These are phyloP conservation scores for Labeo catla DNA, from an alignment of 2,113 vertebrate genomes.

Conservation along the genomic window DNA sequence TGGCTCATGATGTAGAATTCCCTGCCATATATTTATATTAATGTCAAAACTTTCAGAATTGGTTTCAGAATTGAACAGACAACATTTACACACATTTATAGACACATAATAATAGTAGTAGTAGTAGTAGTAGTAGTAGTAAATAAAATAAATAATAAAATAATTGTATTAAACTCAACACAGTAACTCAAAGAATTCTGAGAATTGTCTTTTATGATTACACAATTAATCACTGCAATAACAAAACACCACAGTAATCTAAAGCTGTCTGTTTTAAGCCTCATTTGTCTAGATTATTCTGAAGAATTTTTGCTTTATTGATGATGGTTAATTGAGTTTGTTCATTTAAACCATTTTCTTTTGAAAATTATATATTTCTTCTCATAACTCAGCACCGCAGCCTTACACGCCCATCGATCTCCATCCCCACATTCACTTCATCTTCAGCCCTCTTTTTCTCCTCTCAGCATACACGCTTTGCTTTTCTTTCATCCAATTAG, in stretches of 20 bases:
- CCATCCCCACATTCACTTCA: slow-evolving; percentile 64
- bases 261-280: slow-evolving; percentile 3
- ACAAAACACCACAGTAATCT: not conserved
- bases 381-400: slow-evolving; percentile 32
- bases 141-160: not conserved
- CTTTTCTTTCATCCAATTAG: slow-evolving; percentile 21
- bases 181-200: not conserved
- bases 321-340: slow-evolving; percentile 74
- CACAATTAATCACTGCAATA: slow-evolving; percentile 8
- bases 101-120: not conserved
- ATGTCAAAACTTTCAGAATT: no score
- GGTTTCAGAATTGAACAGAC: not conserved
- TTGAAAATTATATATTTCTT: slow-evolving; percentile 72
- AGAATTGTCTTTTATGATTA: not conserved
- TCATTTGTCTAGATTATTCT: slow-evolving; percentile 3
- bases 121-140: no score
- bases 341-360: slow-evolving; percentile 64
- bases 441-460: slow-evolving; percentile 33
- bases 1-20: no score
- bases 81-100: not conserved
- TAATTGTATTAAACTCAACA: not conserved
- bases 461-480: not conserved
- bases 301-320: slow-evolving; percentile 72
- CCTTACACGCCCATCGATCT: slow-evolving; percentile 48
- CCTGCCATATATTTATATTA: no score